Evolutionary conservation across 1,140 invertebrate species (phyloP), one percentile per base, ranked within the genome.

Genomic region (Brachionus paranguensis): DNA sequence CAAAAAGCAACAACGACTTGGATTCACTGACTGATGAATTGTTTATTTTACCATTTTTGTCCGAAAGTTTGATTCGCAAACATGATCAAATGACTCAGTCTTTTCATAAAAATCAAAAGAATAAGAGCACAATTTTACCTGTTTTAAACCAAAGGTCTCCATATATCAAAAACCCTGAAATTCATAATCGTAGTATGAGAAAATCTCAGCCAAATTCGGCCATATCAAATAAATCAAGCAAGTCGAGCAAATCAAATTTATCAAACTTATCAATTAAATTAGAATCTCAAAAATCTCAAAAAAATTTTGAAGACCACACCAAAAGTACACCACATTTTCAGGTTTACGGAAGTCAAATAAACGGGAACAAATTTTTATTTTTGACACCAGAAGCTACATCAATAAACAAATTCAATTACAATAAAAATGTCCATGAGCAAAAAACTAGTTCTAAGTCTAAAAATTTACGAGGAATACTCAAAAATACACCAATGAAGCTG

Each of bases 1-100:
- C 45, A 76, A 76, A 76, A 76, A 47, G 8, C 24, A 76, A 76
- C 20, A 76, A 24, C 43, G 45, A 76, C 2, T 27, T 4, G 10
- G 72, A 76, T 27, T 20, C 41, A 45, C 8, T 76, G 8, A n/a
- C 72, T 50, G 72, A 76, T n/a, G 72, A 76, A 50, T 29, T 76
- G 12, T 76, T 76, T 76, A 37, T 76, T 50, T 76, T 76, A n/a
- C 72, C 72, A 14, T 76, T 76, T 50, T 50, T 76, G 47, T 76
- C 72, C 43, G 72, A 76, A 76, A 76, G 72, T 76, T 27, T 76
- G 43, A 76, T 76, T 50, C 41, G 45, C 11, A 76, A 50, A 76
- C 72, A 76, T 12, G 72, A 76, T 12, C 72, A 50, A 76, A 41
- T 72, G n/a, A 43, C 37, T 43, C 33, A 72, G 20, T 41, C 68